Conservation (phyloP, 2,888 invertebrate species). For the Teinopalpus imperialis region DNA sequence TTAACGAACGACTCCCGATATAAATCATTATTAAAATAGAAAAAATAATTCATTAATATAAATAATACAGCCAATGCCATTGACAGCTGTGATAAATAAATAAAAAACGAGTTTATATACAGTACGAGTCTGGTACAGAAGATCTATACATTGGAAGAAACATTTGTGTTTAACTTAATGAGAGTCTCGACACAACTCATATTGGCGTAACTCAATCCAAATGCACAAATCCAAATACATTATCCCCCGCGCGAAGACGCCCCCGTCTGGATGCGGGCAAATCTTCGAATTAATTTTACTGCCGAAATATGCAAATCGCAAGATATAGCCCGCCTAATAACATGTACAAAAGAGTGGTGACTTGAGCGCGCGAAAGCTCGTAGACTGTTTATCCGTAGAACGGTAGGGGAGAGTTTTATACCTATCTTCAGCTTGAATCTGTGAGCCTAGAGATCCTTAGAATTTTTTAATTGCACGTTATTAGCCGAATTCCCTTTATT, state of each 20-base stretch:
- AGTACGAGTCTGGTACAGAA: no score
- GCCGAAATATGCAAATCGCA: constrained; percentile 80
- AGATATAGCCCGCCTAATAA: constrained; percentile 81
- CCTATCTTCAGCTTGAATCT: constrained; percentile 33
- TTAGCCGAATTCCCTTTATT: no score
- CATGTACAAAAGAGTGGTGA: constrained; percentile 82
- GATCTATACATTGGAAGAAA: constrained; percentile 1
- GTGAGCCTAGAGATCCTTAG: no score
- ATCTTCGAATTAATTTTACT: constrained; percentile 84
- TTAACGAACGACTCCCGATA: no score
- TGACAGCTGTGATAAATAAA: no score
- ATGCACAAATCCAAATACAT: constrained; percentile 76
- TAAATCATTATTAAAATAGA: no score
- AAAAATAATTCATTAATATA: no score
- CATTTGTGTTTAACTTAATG: not conserved
- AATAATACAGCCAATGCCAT: no score
- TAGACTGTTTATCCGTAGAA: constrained; percentile 39
- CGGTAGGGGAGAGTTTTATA: constrained; percentile 23
- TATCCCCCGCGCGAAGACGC: constrained; percentile 51
- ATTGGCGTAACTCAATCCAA: constrained; percentile 60
- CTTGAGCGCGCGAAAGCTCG: constrained; percentile 57
- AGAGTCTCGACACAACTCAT: constrained; percentile 34
- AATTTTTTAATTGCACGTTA: no score
- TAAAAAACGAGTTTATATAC: no score
- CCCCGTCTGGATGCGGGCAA: constrained; percentile 73